Percentiles rank a stretch among this genome's conserved stretches.
Evolutionary conservation across 2,888 invertebrate genomes (phyloP).

Genomic region (Nomada flava): DNA sequence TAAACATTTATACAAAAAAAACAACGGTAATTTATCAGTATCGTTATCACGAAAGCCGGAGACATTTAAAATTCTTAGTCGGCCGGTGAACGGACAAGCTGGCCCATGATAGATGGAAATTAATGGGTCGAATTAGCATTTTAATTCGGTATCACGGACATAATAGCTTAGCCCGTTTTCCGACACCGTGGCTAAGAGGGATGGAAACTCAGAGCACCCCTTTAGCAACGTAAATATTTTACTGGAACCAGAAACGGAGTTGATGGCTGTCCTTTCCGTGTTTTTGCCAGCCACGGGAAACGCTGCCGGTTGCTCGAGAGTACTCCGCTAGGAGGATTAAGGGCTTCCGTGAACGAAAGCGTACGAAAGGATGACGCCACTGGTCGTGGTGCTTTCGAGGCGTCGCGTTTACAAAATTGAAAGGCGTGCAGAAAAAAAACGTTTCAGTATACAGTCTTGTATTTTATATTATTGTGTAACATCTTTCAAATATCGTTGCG

Average conservation of each 20-base stretch:
- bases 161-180: slow-evolving; percentile 58
- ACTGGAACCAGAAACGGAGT: slow-evolving; percentile 44
- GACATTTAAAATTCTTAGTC: slow-evolving; percentile 55
- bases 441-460: neutral
- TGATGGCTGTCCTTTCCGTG: slow-evolving; percentile 50
- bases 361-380: slow-evolving; percentile 5
- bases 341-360: slow-evolving; percentile 36
- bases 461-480: too few species aligned
- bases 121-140: slow-evolving; percentile 76
- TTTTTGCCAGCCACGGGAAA: slow-evolving; percentile 42
- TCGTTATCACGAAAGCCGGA: slow-evolving; percentile 25
- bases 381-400: slow-evolving; percentile 4
- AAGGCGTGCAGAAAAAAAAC: neutral
- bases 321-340: slow-evolving; percentile 46
- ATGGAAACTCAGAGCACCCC: slow-evolving; percentile 31
- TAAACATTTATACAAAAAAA: slow-evolving; percentile 13
- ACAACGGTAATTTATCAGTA: neutral
- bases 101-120: slow-evolving; percentile 73
- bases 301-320: slow-evolving; percentile 30
- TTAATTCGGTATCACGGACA: slow-evolving; percentile 72
- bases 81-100: slow-evolving; percentile 32
- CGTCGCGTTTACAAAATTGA: slow-evolving; percentile 12
- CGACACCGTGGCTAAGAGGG: slow-evolving; percentile 6
- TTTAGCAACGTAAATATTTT: slow-evolving; percentile 65
- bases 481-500: neutral